phyloP scores from a whole-genome alignment of 2,888 invertebrate species.

The Amblyjoppa fuscipennis region DNA sequence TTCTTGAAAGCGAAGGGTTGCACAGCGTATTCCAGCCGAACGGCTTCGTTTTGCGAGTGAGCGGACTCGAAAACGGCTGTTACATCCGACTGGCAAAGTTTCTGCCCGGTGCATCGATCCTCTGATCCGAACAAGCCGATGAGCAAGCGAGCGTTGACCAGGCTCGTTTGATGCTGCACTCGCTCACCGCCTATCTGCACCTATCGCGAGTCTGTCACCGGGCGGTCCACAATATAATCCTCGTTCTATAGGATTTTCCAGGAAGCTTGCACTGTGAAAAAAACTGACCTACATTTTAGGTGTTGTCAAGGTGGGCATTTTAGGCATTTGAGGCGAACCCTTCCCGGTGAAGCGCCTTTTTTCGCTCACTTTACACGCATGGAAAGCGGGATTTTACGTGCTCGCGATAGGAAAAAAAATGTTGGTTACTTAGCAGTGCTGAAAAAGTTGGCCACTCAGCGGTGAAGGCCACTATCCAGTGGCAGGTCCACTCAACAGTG shows the following conservation, averaged over 20 bases:
- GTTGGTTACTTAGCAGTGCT: no score
- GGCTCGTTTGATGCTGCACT: conserved; percentile 7
- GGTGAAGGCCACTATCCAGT: no score
- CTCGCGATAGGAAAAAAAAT: no score
- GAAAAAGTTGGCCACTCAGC: no score
- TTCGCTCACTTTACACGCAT: no score
- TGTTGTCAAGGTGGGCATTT: background rate
- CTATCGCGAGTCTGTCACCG: conserved; percentile 4
- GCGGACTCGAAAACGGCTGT: conserved; percentile 26
- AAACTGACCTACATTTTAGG: background rate
- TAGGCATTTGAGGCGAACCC: background rate
- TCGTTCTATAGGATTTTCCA: background rate
- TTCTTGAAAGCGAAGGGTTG: conserved; percentile 34
- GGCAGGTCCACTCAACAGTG: no score
- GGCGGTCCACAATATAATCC: background rate
- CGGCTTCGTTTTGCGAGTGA: conserved; percentile 37
- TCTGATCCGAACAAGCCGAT: conserved; percentile 18
- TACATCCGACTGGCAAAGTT: conserved; percentile 12
- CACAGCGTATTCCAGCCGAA: conserved; percentile 40
- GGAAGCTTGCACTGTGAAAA: background rate
- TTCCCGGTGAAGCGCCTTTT: no score
- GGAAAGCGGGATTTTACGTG: no score
- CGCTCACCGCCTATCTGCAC: background rate
- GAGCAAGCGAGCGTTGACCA: conserved; percentile 22
- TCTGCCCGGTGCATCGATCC: conserved; percentile 33